These are phyloP conservation scores for Tetragonisca angustula DNA, from an alignment of 2,888 invertebrate genomes.

Conservation along the genomic window DNA sequence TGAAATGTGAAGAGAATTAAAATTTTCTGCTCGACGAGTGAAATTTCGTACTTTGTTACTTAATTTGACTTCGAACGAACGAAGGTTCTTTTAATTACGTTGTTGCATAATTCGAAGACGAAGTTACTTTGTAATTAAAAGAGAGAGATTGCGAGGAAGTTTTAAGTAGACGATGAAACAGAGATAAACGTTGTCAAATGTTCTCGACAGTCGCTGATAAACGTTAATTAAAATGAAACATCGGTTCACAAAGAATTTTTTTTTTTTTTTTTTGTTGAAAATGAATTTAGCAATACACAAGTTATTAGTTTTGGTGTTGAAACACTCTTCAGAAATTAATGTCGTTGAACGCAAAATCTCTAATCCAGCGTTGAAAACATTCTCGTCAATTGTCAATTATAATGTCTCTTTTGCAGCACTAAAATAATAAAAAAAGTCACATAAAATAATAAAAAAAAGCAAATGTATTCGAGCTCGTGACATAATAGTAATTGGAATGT, in stretches of 20 bases:
- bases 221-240: neutral
- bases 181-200: neutral
- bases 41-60: no score
- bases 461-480: neutral
- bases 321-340: neutral
- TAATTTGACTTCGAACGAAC: no score
- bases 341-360: neutral
- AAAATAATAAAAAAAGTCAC: no score
- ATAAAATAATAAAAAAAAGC: neutral
- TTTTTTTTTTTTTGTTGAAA: neutral
- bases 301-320: no score
- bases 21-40: no score
- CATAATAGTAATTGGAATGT: neutral
- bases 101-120: neutral
- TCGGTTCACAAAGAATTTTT: neutral
- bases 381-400: neutral
- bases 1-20: neutral
- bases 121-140: neutral
- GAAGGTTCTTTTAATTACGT: no score
- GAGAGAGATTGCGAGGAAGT: neutral
- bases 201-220: neutral
- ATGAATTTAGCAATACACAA: no score
- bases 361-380: neutral
- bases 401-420: no score
- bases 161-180: neutral